These are phyloP conservation scores for Distichodus sexfasciatus DNA, from an alignment of 2,797 vertebrate species.

Conservation along the genomic window DNA sequence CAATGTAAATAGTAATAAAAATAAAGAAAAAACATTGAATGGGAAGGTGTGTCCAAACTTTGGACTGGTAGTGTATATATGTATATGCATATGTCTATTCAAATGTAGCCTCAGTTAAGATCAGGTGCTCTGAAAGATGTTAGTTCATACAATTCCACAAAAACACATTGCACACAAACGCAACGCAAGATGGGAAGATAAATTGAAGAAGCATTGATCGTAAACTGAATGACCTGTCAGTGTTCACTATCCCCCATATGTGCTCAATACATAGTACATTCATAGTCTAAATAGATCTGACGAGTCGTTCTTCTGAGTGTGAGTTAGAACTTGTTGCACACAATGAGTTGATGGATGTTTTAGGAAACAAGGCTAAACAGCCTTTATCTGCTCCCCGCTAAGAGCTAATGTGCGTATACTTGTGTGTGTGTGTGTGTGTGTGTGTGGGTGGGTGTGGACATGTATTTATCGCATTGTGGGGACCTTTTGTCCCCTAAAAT, in stretches of 20 bases:
- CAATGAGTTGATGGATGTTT: neutral
- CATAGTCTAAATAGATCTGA: constrained; percentile 2
- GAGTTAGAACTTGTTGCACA: neutral
- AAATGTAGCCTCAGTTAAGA: neutral
- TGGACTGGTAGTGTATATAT: too few relatives aligned
- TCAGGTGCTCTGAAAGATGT: neutral
- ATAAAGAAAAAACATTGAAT: too few relatives aligned
- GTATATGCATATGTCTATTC: too few relatives aligned
- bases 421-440: neutral
- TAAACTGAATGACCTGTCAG: constrained; percentile 8
- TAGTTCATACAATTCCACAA: constrained; percentile 8
- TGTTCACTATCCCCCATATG: constrained; percentile 1
- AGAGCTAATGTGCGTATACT: neutral
- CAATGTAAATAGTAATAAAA: too few relatives aligned
- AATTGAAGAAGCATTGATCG: constrained; percentile 17
- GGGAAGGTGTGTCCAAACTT: too few relatives aligned
- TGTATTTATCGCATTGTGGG: too few relatives aligned
- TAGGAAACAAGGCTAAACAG: constrained; percentile 8
- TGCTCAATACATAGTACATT: constrained; percentile 7
- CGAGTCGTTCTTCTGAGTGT: neutral
- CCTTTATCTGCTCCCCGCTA: constrained; percentile 62
- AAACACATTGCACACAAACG: neutral
- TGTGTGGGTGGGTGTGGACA: too few relatives aligned
- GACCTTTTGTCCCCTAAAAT: too few relatives aligned
- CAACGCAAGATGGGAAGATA: constrained; percentile 20